These are phyloP conservation scores for Hozukius guyotensis DNA, from an alignment of 2,797 vertebrate species.

Conservation along the genomic window DNA sequence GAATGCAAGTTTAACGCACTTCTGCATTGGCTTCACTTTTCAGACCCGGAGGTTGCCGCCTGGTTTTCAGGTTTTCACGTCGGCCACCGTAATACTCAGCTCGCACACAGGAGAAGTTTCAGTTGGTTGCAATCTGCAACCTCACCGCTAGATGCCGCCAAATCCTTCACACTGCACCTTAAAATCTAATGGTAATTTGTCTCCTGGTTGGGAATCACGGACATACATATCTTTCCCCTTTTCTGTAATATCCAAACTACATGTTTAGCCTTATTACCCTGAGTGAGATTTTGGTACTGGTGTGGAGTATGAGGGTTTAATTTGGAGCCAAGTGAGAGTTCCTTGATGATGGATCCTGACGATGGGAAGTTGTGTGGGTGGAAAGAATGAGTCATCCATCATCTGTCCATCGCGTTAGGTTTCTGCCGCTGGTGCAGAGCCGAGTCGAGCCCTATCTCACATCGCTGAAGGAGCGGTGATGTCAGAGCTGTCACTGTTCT, in stretches of 20 bases:
- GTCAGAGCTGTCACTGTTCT: constrained; percentile 61
- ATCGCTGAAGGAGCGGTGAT: constrained; percentile 37
- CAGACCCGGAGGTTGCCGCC: no score
- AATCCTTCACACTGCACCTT: no score
- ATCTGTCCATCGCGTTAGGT: constrained; percentile 37
- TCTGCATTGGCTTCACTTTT: no score
- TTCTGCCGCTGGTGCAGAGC: constrained; percentile 37
- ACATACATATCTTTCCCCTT: background rate
- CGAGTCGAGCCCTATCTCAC: constrained; percentile 39
- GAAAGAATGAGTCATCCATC: constrained; percentile 61
- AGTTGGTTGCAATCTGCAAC: no score
- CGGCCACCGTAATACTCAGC: no score
- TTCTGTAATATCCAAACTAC: background rate
- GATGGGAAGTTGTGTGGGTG: constrained; percentile 45
- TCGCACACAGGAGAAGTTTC: no score
- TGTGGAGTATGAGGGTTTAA: background rate
- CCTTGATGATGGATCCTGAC: constrained; percentile 18
- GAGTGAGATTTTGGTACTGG: background rate
- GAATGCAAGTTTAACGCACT: no score
- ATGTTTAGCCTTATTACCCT: background rate
- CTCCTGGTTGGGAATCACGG: background rate
- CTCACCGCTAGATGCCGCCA: no score
- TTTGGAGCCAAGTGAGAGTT: constrained; percentile 20
- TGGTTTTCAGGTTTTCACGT: no score
- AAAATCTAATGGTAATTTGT: background rate